Conservation (phyloP, 2,888 invertebrate species). For the Neria commutata region DNA sequence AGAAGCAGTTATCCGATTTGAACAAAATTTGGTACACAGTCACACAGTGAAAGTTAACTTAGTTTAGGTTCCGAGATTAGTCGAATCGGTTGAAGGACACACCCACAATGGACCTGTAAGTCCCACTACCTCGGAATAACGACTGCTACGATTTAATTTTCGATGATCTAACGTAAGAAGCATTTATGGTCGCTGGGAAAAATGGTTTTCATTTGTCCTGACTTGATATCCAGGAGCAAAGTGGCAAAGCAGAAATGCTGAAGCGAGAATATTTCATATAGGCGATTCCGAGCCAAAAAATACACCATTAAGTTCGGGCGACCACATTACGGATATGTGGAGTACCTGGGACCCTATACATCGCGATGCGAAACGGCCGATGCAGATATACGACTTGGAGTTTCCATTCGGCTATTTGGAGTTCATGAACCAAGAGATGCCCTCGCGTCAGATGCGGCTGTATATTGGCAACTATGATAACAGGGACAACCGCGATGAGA, state of each 20-base stretch:
- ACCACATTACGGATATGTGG: slow-evolving; percentile 23
- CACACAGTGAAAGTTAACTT: too few species aligned
- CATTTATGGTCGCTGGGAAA: slow-evolving; percentile 28
- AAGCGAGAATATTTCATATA: slow-evolving; percentile 37
- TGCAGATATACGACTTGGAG: slow-evolving; percentile 17
- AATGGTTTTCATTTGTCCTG: slow-evolving; percentile 38
- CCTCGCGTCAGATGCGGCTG: slow-evolving; percentile 27
- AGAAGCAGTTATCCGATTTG: too few species aligned
- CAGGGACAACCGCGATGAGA: slow-evolving; percentile 26
- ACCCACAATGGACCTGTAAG: too few species aligned
- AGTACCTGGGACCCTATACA: slow-evolving; percentile 27
- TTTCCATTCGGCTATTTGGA: slow-evolving; percentile 23
- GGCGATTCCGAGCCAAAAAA: slow-evolving; percentile 34
- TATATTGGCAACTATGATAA: slow-evolving; percentile 36
- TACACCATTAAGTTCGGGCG: slow-evolving; percentile 34
- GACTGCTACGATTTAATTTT: slow-evolving; percentile 32
- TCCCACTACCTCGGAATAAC: slow-evolving; percentile 19
- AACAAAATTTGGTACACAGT: too few species aligned
- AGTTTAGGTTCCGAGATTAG: too few species aligned
- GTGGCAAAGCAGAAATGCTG: slow-evolving; percentile 9
- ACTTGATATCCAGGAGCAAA: slow-evolving; percentile 11
- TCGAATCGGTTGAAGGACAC: too few species aligned
- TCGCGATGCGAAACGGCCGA: background rate
- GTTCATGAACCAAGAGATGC: slow-evolving; percentile 20
- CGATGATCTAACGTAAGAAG: slow-evolving; percentile 28